A percentile compares a stretch with the other conserved stretches of the same genome.
Evolutionary conservation across 2,888 invertebrate species (phyloP).

Genomic region (Ophion ellenae): DNA sequence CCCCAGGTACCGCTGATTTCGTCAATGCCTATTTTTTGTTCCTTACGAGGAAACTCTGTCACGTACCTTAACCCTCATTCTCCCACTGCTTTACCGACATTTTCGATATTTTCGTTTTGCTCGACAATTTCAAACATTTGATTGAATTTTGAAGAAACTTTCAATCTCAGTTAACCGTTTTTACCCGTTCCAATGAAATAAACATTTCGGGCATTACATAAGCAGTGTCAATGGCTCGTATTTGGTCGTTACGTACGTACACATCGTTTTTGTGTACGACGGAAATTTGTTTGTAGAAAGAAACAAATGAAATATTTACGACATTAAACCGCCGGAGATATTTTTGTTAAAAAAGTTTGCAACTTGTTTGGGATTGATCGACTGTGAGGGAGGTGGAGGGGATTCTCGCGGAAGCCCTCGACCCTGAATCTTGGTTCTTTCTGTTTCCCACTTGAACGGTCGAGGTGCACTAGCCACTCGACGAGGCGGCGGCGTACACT

Average conservation of each 20-base stretch:
- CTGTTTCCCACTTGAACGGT: conserved; percentile 40
- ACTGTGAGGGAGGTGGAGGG: conserved; percentile 27
- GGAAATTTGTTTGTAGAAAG: not conserved
- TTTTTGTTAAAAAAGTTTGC: not conserved
- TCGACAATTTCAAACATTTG: too few relatives aligned
- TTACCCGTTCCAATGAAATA: too few relatives aligned
- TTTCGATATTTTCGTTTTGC: too few relatives aligned
- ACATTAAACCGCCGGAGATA: not conserved
- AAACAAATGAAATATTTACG: not conserved
- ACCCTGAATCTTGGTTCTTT: conserved; percentile 56
- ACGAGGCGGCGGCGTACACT: conserved; percentile 39
- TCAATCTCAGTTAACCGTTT: too few relatives aligned
- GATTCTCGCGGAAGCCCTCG: conserved; percentile 55
- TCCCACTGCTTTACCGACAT: too few relatives aligned
- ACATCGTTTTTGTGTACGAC: not conserved
- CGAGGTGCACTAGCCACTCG: conserved; percentile 45
- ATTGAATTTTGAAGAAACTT: too few relatives aligned
- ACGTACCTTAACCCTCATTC: too few relatives aligned
- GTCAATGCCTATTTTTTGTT: conserved; percentile 11
- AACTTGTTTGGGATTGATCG: conserved; percentile 21
- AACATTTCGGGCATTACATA: too few relatives aligned
- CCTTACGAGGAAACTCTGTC: not conserved
- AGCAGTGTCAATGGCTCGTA: too few relatives aligned
- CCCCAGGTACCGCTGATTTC: not conserved
- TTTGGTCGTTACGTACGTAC: not conserved